Evolutionary conservation across 2,113 vertebrate species (phyloP).

Genomic region (Hylia prasina): DNA sequence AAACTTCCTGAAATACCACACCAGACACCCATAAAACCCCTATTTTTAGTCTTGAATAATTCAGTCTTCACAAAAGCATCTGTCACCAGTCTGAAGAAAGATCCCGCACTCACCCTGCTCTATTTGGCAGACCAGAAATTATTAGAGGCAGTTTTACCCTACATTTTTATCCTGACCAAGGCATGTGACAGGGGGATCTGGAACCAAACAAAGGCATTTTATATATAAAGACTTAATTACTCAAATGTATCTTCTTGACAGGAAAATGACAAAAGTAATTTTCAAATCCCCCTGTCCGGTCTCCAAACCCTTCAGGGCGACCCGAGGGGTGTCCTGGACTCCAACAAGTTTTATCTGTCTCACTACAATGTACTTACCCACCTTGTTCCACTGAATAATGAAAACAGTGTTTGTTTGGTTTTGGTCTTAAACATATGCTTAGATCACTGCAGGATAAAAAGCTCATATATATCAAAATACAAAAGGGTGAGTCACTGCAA

Average conservation of each 20-base stretch:
- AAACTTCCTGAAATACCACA: not conserved
- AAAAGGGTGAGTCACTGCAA: not conserved
- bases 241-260: not conserved
- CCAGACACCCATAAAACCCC: not conserved
- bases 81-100: not conserved
- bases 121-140: not conserved
- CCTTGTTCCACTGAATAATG: not conserved
- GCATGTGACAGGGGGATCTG: not conserved
- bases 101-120: not conserved
- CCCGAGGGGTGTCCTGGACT: too few species aligned
- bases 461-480: not conserved
- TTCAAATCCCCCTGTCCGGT: too few species aligned
- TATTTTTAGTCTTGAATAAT: not conserved
- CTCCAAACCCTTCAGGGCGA: too few species aligned
- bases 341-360: not conserved
- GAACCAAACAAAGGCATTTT: not conserved
- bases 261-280: not conserved
- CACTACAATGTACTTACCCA: not conserved
- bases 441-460: not conserved
- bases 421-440: not conserved
- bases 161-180: not conserved
- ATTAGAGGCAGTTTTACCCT: not conserved
- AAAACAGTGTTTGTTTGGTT: not conserved
- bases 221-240: not conserved
- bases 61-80: not conserved